Base-by-base conservation (phyloP, 1,140 invertebrate genomes). In the Drosophila kanapiae region DNA sequence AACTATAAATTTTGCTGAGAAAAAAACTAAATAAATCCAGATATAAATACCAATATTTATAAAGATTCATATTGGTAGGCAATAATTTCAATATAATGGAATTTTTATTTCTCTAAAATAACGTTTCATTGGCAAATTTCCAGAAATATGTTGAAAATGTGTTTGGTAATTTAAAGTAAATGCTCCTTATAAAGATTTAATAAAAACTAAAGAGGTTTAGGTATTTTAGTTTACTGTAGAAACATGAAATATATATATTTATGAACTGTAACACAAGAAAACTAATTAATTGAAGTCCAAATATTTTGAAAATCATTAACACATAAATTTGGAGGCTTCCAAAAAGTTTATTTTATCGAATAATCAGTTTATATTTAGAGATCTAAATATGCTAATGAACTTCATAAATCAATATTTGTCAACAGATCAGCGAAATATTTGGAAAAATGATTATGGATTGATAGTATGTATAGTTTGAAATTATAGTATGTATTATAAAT, bases 1-100 rank as follows among this genome's bases (percentile, higher is more conserved):
- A 54, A 37, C 13, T 37, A 14, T 10, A 8, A 14, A 23, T 37
- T 37, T 23, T 14, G 13, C 5, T 4, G 16, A 14, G 16, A 14
- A 37, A 54, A 40, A 40, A 54, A 14, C 31, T 9, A 37, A 23
- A 37, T 54, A 23, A 14, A 54, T 54, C 7, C 8, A 9, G 16
- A 6, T 37, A 37, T 23, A 37, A 37, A 37, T 54, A 37, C 2
- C 7, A 37, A 14, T 23, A 9, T 37, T 37, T 37, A 54, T 54
- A 23, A 23, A 18, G 16, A 35, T 18, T 51, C 8, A 49, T 6
- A 31, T 49, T 49, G 27, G 10, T 7, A 51, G n/a, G 29, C 3
- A 13, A 53, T 35, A 37, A 54, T 37, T 37, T 37, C 4, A 23
- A 23, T 54, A 54, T 54, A 37, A 54, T 23, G 51, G 7, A 54